These are phyloP conservation scores for Argyresthia albistria DNA, from an alignment of 2,888 invertebrate species.

Conservation along the genomic window DNA sequence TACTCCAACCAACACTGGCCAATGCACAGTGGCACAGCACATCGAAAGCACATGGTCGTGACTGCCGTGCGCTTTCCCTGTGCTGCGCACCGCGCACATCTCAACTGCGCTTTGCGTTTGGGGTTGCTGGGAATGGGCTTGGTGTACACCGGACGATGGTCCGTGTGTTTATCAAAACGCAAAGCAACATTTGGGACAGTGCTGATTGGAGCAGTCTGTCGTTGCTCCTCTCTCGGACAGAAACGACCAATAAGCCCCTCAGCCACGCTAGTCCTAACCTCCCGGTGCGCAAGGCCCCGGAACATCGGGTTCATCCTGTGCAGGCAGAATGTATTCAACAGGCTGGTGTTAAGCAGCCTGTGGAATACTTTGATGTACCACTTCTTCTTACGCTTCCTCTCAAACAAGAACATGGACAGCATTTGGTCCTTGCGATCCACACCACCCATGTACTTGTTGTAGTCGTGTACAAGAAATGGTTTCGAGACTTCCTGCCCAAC, in stretches of 20 bases:
- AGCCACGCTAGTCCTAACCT: neutral
- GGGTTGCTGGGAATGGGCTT: too few species aligned
- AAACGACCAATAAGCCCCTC: neutral
- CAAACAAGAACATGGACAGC: conserved; percentile 1
- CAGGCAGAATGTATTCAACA: neutral
- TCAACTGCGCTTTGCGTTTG: too few species aligned
- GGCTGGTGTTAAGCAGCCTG: neutral
- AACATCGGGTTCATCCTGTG: neutral
- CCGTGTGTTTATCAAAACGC: neutral
- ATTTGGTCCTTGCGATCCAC: conserved; percentile 4
- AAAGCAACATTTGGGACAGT: neutral
- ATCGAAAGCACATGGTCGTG: neutral
- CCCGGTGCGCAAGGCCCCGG: neutral
- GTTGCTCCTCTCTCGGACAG: neutral
- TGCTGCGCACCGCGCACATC: neutral
- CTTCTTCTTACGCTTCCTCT: neutral
- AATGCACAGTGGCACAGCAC: neutral
- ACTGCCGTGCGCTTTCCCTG: neutral
- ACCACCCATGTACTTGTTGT: conserved; percentile 4
- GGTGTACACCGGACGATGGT: neutral
- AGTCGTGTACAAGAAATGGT: conserved; percentile 1
- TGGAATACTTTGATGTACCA: conserved; percentile 2
- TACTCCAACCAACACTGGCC: conserved; percentile 1
- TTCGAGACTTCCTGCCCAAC: neutral
- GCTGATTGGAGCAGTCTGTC: neutral